Percentiles rank a stretch among this genome's conserved stretches.
These are phyloP conservation scores for Cantharis nigra DNA, from an alignment of 2,888 invertebrate genomes.

Conservation along the genomic window DNA sequence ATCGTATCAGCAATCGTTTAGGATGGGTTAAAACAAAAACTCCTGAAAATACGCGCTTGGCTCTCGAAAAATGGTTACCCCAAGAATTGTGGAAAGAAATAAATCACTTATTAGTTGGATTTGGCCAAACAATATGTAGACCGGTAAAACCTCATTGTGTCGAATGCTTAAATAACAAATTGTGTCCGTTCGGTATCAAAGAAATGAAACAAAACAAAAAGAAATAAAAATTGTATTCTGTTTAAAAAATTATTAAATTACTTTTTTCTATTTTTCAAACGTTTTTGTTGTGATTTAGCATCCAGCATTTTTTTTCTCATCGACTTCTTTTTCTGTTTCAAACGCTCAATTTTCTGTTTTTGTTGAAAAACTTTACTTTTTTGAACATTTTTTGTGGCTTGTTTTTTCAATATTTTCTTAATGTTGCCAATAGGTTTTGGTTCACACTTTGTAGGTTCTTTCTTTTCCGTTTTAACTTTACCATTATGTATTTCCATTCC, in stretches of 20 bases:
- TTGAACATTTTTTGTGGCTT: conserved; percentile 73
- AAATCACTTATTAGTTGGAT: conserved; percentile 92
- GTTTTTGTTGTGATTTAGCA: conserved; percentile 51
- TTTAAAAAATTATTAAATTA: not conserved
- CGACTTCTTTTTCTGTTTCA: conserved; percentile 72
- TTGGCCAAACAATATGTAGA: conserved; percentile 92
- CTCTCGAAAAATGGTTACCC: conserved; percentile 89
- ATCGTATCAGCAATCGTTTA: conserved; percentile 89
- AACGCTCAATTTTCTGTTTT: conserved; percentile 72
- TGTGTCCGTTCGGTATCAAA: conserved; percentile 74
- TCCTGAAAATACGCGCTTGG: conserved; percentile 86
- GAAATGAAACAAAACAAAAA: conserved; percentile 31
- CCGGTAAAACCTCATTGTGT: conserved; percentile 82
- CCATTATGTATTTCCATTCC: conserved; percentile 58
- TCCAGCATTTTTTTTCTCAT: conserved; percentile 54
- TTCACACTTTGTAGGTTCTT: conserved; percentile 46
- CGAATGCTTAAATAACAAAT: conserved; percentile 77
- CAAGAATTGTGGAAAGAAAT: conserved; percentile 82
- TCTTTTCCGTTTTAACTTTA: conserved; percentile 40
- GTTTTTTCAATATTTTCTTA: conserved; percentile 70
- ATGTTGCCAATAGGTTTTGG: conserved; percentile 67
- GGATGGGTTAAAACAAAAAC: conserved; percentile 84
- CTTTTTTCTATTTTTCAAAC: conserved; percentile 41
- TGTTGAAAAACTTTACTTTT: conserved; percentile 78
- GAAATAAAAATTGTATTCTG: conserved; percentile 7